Evolutionary conservation across 2,888 invertebrate species (phyloP), one percentile per base, ranked within the genome.

Genomic region (Polyommatus iphigenia): DNA sequence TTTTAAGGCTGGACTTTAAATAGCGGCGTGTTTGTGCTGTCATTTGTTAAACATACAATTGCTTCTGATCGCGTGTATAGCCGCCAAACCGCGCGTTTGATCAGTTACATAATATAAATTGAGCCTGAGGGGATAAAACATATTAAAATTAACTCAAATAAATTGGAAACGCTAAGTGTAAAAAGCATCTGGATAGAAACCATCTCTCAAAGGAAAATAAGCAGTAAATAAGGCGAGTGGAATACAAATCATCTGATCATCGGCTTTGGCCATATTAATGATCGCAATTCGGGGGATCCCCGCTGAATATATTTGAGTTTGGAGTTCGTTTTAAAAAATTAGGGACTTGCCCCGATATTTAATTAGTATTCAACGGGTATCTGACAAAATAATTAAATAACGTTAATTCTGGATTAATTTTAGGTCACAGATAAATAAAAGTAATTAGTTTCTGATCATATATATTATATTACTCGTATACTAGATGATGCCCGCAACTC

Each of bases 171-270:
- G 15, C 32, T 67, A 29, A 67, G 67, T 32, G 32, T 67, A 67
- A 67, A 67, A 29, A 29, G 29, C 67, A 67, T 73, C 73, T 73
- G 20, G 46, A 73, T 41, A 73, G 5, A 73, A 73, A 15, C 50
- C 46, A 24, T 41, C 72, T 46, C 10, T 73, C 13, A 73, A 46
- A 50, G 73, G 15, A 46, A 46, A 72, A 72, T 72, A 41, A 72
- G 72, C 46, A 73, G 73, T 73, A 50, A 73, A 73, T 46, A 73
- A 73, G 46, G 73, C 46, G 50, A 50, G 20, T 50, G 46, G 73
- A 73, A 50, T 73, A 73, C 46, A 73, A 73, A 73, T 73, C 73
- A 41, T 72, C 72, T 41, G 72, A 72, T 72, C 75, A 50, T 29
- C 75, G 75, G 75, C 50, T 46, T 75, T 54, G 29, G 13, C 50